These are phyloP conservation scores for Acrobeloides nanus DNA, from an alignment of 2,888 invertebrate genomes.

Conservation along the genomic window DNA sequence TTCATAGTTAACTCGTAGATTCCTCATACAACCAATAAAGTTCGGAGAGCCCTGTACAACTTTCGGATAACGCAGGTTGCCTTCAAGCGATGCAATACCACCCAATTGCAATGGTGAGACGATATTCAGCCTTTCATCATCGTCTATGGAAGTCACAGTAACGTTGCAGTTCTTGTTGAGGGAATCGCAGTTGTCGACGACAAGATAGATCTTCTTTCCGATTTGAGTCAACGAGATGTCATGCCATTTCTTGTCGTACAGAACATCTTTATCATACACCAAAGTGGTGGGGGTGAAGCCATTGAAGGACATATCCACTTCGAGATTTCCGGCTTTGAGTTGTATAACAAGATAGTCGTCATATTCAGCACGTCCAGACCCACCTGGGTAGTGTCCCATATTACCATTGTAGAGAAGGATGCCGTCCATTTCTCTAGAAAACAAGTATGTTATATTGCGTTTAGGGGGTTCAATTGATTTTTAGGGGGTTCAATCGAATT, in stretches of 20 bases:
- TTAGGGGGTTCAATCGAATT: no score
- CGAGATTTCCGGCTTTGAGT: conserved; percentile 83
- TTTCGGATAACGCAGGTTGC: conserved; percentile 13
- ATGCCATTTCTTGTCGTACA: conserved; percentile 89
- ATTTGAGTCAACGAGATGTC: conserved; percentile 90
- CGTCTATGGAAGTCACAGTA: conserved; percentile 34
- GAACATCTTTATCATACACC: conserved; percentile 16
- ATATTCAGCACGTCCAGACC: conserved; percentile 37
- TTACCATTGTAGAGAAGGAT: conserved; percentile 38
- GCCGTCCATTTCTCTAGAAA: conserved; percentile 21
- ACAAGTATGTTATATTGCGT: conserved; percentile 2
- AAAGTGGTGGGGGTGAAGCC: conserved; percentile 17
- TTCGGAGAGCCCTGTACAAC: conserved; percentile 51
- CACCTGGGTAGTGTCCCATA: conserved; percentile 13
- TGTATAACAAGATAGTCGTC: conserved; percentile 87
- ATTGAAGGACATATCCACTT: conserved; percentile 35
- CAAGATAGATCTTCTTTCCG: conserved; percentile 63
- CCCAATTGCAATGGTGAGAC: conserved; percentile 64
- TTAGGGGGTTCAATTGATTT: no score
- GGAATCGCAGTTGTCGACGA: conserved; percentile 10
- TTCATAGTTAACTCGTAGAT: conserved; percentile 83
- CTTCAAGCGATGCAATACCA: conserved; percentile 62
- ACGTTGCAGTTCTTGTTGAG: conserved; percentile 25
- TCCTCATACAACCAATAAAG: conserved; percentile 90
- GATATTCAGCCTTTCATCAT: conserved; percentile 51